phyloP scores from a whole-genome alignment of 2,797 vertebrate species.

The Gila robusta region DNA sequence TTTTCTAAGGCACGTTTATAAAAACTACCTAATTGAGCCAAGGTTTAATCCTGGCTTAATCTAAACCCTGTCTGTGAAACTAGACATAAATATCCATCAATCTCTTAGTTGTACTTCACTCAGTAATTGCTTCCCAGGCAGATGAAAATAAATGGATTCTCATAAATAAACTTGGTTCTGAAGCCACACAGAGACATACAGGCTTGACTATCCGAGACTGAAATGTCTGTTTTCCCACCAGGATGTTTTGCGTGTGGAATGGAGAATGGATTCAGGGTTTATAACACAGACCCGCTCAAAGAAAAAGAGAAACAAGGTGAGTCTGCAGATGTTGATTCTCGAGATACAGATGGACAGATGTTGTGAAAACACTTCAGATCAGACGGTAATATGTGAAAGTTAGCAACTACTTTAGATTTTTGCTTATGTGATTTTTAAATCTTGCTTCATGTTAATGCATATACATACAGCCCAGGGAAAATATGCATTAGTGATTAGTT shows the following conservation, averaged over 20 bases:
- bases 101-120: neutral
- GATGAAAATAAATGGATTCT: neutral
- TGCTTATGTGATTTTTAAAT: neutral
- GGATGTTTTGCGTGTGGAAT: constrained; percentile 99
- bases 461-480: neutral
- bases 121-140: neutral
- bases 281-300: constrained; percentile 98
- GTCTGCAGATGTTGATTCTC: neutral
- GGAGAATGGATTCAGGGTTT: constrained; percentile 98
- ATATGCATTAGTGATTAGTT: neutral
- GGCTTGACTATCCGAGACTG: neutral
- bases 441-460: neutral
- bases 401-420: neutral
- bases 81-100: neutral
- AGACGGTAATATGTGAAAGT: neutral
- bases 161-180: neutral
- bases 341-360: neutral
- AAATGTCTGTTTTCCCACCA: constrained; percentile 67
- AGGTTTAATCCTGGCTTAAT: no score
- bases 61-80: neutral
- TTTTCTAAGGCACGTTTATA: neutral
- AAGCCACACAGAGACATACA: neutral
- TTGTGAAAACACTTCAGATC: neutral
- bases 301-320: constrained; percentile 99
- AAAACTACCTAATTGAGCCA: neutral